Evolutionary conservation across 1,140 invertebrate species (phyloP), one percentile per base, ranked within the genome.

Genomic region (Heliconius congener): DNA sequence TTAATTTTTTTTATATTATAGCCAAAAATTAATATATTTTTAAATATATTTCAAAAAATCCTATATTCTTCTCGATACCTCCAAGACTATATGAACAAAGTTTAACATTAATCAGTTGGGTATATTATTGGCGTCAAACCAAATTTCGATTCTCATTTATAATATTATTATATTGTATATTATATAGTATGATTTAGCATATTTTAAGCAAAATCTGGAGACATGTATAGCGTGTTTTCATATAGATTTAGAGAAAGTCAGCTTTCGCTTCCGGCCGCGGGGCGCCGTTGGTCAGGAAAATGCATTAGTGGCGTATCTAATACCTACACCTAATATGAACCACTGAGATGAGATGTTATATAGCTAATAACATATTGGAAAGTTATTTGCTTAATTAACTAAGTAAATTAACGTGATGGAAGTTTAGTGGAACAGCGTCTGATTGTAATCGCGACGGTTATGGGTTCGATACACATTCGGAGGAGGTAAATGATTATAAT

Each of bases 221-320:
- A 76, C 57, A 42, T 50, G 34, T 52, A 66, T 39, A 46, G 52
- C 55, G 27, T 73, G 55, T 66, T 50, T 76, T 71, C 75, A 83
- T 76, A 82, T 77, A 80, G 80, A 39, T 46, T n/a, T 73, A 78
- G 77, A 76, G 80, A 83, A 81, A 81, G 79, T 74, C 50, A 78
- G 88, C 85, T 90, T 88, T 90, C 87, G 84, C 86, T 90, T 88
- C 88, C 86, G 85, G 77, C 80, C 85, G 83, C 81, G 82, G 81
- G 81, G 74, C 83, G 85, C 60, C 60, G 13, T 16, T 30, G 60
- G 23, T 3, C 23, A 66, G 60, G 60, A 66, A 66, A 66, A 66
- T 66, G 11, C 60, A 66, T 66, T 66, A 66, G 60, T 0, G 27
- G 27, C 27, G 27, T 27, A 66, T 23, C 60, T 30, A 66, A 66